A percentile compares a stretch with the other conserved stretches of the same genome.
phyloP scores from a whole-genome alignment of 2,113 vertebrate genomes.

The Brachypodius melanocephalos region DNA sequence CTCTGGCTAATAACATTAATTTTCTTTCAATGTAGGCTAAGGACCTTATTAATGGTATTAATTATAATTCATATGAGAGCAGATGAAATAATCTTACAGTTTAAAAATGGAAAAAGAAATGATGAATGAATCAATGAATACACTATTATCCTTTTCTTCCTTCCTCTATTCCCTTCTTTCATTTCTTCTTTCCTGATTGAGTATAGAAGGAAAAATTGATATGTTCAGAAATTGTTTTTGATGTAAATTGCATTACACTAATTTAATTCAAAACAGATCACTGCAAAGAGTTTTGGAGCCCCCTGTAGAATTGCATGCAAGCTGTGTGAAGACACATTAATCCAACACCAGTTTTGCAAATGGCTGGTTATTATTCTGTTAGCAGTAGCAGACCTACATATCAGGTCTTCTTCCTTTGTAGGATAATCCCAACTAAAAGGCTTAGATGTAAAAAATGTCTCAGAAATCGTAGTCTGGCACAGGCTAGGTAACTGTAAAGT shows the following conservation, averaged over 20 bases:
- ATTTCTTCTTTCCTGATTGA: neutral
- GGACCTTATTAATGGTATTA: slow-evolving; percentile 37
- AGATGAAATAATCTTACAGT: slow-evolving; percentile 13
- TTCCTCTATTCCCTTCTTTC: neutral
- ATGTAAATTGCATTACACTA: slow-evolving; percentile 1
- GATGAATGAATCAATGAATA: neutral
- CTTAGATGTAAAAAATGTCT: neutral
- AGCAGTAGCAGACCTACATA: neutral
- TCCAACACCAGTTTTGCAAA: neutral
- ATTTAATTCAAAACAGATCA: neutral
- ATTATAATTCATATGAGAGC: slow-evolving; percentile 29
- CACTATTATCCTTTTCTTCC: neutral
- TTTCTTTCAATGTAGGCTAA: slow-evolving; percentile 43
- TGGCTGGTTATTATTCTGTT: neutral
- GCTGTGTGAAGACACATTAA: neutral
- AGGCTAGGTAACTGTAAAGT: neutral
- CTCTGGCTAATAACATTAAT: slow-evolving; percentile 43
- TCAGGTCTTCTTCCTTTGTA: neutral
- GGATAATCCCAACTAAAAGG: neutral
- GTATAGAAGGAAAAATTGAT: neutral
- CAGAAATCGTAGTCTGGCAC: neutral
- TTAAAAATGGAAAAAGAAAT: slow-evolving; percentile 23
- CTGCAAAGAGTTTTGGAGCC: slow-evolving; percentile 47
- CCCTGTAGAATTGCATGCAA: neutral
- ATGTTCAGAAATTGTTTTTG: neutral